Evolutionary conservation across 1,140 invertebrate species (phyloP), one percentile per base, ranked within the genome.

Genomic region (Drosophila setifemur): DNA sequence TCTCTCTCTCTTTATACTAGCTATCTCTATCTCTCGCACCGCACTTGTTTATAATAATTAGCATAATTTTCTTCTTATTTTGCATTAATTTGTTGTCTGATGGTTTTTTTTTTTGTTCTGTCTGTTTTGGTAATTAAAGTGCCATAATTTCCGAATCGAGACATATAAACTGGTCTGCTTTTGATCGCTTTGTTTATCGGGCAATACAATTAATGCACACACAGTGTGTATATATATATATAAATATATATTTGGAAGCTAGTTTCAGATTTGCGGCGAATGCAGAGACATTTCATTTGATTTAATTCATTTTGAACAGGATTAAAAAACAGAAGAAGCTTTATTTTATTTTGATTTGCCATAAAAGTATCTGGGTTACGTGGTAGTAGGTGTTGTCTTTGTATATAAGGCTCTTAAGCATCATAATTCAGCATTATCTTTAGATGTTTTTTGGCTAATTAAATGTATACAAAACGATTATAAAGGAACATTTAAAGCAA

Each of bases 31-130:
- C 66, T 39, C 44, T 26, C 55, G 42, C 55, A 14, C 35, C 35
- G 81, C 81, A 79, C 79, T 85, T 87, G 81, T 73, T 81, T 74
- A 86, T 86, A 86, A 86, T 86, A 87, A 86, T 86, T 86, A 86
- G 72, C 81, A 86, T 86, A 86, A 86, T 86, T 86, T 75, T 81
- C 55, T 69, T 86, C 72, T 81, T 81, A 81, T 76, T 86, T 86
- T 60, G 81, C 81, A 81, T 85, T 75, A 72, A 67, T 73, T 72
- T 64, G 49, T 55, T 37, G 48, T 54, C 23, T n/a, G n/a, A n/a
- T n/a, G n/a, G n/a, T n/a, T n/a, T n/a, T n/a, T n/a, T n/a, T n/a
- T n/a, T n/a, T n/a, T n/a, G n/a, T n/a, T 50, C 37, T 47, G 54
- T 77, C 77, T 57, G 54, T 72, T 73, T 73, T 77, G 73, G 73